Evolutionary conservation across 2,888 invertebrate genomes (phyloP), one percentile per base, ranked within the genome.

Genomic region (Heteromyza rotundicornis): DNA sequence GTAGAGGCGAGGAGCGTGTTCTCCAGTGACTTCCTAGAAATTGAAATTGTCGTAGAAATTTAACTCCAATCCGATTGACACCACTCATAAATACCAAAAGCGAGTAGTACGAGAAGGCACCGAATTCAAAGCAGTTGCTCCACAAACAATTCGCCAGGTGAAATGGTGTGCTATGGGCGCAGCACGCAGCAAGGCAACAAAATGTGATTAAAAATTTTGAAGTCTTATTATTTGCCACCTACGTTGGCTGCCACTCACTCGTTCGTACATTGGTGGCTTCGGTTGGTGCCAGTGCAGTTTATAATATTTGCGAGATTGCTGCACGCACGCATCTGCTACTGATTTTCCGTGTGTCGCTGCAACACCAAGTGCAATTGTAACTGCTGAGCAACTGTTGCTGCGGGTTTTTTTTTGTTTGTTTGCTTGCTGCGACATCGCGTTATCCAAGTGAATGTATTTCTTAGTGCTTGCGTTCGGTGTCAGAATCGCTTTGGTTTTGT

Each of bases 191-290:
- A 40, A 17, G 5, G 20, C 47, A 47, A 55, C 58, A 59, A 66
- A 71, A 64, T 66, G 65, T 70, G 70, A 69, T 72, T 69, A 67
- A 49, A 67, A 58, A 58, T 65, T 60, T 65, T 62, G 62, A 65
- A 63, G 56, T 67, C 63, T 64, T 65, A 67, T 65, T 65, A 65
- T 60, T 67, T 74, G 70, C 73, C 76, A 75, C 74, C 77, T 73
- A 74, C 77, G 70, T 74, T 70, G 73, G 57, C 57, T 63, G 64
- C 58, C 44, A 40, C 3, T 10, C 40, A 40, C 27, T 27, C 10
- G 7, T 27, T 5, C 27, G 10, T 27, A 10, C 10, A 5, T 5
- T 10, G 10, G 27, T 27, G 27, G n/a, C n/a, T n/a, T n/a, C n/a
- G n/a, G n/a, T n/a, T 32, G 7, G 12, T 12, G 5, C 32, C 32